Conservation (phyloP, 1,140 invertebrate genomes). For the Adelges cooleyi region DNA sequence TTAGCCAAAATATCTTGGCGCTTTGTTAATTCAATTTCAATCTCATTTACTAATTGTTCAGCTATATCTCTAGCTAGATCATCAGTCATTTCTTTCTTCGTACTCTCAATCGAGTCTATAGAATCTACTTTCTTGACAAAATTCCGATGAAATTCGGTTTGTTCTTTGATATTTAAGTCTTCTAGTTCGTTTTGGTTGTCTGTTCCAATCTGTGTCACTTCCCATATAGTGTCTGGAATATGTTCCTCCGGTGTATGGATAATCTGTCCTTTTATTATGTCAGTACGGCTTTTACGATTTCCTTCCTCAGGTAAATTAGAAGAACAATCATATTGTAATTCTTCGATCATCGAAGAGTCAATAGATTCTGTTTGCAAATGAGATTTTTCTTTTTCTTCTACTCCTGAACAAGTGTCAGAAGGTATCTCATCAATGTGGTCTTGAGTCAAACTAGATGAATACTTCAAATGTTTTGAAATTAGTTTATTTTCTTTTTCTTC, state of each 20-base stretch:
- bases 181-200: slow-evolving; percentile 34
- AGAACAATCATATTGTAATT: slow-evolving; percentile 39
- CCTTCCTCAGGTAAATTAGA: slow-evolving; percentile 39
- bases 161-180: slow-evolving; percentile 36
- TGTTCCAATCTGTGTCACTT: slow-evolving; percentile 48
- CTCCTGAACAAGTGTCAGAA: slow-evolving; percentile 42
- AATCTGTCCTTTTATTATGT: background rate
- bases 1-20: slow-evolving; percentile 26
- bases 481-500: slow-evolving; percentile 32
- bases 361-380: slow-evolving; percentile 36
- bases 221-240: slow-evolving; percentile 50
- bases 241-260: slow-evolving; percentile 46
- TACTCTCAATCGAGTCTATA: background rate
- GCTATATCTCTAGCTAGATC: slow-evolving; percentile 36
- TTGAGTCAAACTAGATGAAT: slow-evolving; percentile 33
- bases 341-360: slow-evolving; percentile 11
- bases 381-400: slow-evolving; percentile 38
- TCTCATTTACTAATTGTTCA: slow-evolving; percentile 28
- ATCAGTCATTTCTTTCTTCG: slow-evolving; percentile 33
- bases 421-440: slow-evolving; percentile 44
- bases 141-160: slow-evolving; percentile 30
- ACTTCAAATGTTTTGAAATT: slow-evolving; percentile 36
- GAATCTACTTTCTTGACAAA: slow-evolving; percentile 38
- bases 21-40: slow-evolving; percentile 24
- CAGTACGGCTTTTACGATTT: slow-evolving; percentile 36